Conservation (phyloP, 2,113 vertebrate genomes). For the Cygnus buccinator region DNA sequence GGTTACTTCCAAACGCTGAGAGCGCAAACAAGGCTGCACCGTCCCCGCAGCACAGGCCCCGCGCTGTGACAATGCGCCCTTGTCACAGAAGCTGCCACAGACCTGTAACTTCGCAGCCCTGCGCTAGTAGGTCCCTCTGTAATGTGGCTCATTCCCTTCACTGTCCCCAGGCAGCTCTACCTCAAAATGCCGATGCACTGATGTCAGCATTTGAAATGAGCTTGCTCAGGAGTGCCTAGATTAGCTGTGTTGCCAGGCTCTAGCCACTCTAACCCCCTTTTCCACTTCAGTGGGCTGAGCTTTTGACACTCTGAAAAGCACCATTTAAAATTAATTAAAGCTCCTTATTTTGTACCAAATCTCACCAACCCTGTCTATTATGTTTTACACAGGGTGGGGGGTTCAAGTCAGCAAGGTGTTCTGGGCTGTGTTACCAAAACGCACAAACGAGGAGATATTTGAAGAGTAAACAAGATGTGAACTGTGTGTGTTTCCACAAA, state of each 20-base stretch:
- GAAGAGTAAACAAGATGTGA: background rate
- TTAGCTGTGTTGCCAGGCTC: constrained; percentile 92
- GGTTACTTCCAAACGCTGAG: background rate
- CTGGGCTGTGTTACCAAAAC: constrained; percentile 41
- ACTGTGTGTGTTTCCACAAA: background rate
- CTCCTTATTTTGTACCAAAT: constrained; percentile 87
- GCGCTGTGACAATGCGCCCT: constrained; percentile 43
- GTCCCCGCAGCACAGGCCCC: background rate
- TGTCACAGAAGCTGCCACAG: constrained; percentile 60
- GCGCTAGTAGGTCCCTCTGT: constrained; percentile 27
- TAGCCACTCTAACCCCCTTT: constrained; percentile 89
- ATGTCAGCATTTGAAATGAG: constrained; percentile 94
- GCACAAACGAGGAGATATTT: background rate
- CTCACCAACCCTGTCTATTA: constrained; percentile 74
- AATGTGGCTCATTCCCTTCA: constrained; percentile 19
- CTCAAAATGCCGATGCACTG: constrained; percentile 87
- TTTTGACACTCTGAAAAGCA: constrained; percentile 91
- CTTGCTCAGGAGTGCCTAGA: constrained; percentile 82
- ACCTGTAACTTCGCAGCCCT: constrained; percentile 18
- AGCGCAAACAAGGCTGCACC: background rate
- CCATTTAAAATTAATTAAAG: constrained; percentile 99
- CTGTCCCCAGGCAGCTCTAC: constrained; percentile 76
- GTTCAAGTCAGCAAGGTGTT: constrained; percentile 56
- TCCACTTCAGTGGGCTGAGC: constrained; percentile 91
- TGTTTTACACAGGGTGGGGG: constrained; percentile 62